Evolutionary conservation across 2,113 vertebrate species (phyloP).

Genomic region (Thunnus maccoyii): DNA sequence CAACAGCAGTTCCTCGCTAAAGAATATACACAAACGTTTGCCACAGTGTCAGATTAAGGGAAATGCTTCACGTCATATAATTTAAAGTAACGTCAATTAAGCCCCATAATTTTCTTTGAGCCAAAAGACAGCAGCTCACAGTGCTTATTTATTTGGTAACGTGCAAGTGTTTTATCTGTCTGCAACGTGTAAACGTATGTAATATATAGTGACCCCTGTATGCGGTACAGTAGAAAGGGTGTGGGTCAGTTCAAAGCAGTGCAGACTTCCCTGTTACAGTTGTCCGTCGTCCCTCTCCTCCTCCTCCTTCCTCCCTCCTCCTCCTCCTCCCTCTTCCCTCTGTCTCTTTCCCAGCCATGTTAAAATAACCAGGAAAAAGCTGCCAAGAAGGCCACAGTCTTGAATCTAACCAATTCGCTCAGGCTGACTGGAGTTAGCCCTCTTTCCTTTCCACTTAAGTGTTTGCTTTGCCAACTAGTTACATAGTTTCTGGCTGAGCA

Average conservation of each 20-base stretch:
- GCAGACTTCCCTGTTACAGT: background rate
- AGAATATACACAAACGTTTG: background rate
- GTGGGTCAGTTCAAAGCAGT: slow-evolving; percentile 15
- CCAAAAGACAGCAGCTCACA: background rate
- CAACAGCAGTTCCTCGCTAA: background rate
- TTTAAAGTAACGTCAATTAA: background rate
- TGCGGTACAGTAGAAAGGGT: slow-evolving; percentile 5
- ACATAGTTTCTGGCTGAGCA: slow-evolving; percentile 4
- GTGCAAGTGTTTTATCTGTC: no score
- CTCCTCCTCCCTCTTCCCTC: background rate
- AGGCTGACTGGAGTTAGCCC: slow-evolving; percentile 52
- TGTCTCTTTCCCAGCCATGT: slow-evolving; percentile 51
- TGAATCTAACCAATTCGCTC: slow-evolving; percentile 67
- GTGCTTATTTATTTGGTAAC: background rate
- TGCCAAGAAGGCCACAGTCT: slow-evolving; percentile 71
- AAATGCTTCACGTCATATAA: background rate
- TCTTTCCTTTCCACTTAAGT: slow-evolving; percentile 25
- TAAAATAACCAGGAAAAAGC: slow-evolving; percentile 60
- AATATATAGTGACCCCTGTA: background rate
- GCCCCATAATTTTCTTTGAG: background rate
- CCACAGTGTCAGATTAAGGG: background rate
- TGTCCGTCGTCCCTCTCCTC: slow-evolving; percentile 6
- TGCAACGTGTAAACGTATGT: background rate
- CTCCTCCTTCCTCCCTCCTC: background rate
- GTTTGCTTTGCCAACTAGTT: background rate